Base-by-base conservation (phyloP, 2,888 invertebrate species). In the Tipula unca region DNA sequence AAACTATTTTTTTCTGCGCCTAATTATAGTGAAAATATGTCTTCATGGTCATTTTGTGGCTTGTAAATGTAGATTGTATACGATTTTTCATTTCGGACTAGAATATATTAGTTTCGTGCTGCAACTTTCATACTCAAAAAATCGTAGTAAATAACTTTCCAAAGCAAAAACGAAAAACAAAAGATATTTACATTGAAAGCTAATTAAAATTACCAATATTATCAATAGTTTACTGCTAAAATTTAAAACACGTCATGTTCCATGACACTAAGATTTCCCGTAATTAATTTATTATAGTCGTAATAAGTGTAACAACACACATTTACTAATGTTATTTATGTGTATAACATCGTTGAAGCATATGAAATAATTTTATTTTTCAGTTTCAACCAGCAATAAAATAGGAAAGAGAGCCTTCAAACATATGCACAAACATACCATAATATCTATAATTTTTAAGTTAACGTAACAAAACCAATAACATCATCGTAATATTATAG, bases 351-450 rank as follows among this genome's bases (percentile, higher is more conserved):
- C 69, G 69, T 69, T 69, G 25, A 25, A 54, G 48, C 48, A 54
- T 54, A n/a, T n/a, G n/a, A 8, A 17, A 54, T 8, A 54, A 17
- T 54, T 39, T 48, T 69, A 25, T 48, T n/a, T 48, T n/a, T n/a
- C 8, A 69, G 25, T 25, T 20, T 10, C 69, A 10, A 69, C 69
- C 13, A 8, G 25, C 20, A 69, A 69, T 48, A 48, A 48, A 48
- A 48, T 17, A 69, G 25, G 25, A 69, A 69, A 1, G 69, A 25
- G 25, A 69, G 10, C 69, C 69, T 69, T 69, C 69, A 25, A 69
- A 69, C 69, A 69, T 69, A 69, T 69, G 69, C 69, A 69, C 69
- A 69, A 69, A 69, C 69, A 69, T 69, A 25, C 69, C 69, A 69
- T 69, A 25, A 69, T 25, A 69, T 69, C 69, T 25, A 69, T 69